Evolutionary conservation across 1,140 invertebrate species (phyloP).

Genomic region (Philotrypesis tridentata): DNA sequence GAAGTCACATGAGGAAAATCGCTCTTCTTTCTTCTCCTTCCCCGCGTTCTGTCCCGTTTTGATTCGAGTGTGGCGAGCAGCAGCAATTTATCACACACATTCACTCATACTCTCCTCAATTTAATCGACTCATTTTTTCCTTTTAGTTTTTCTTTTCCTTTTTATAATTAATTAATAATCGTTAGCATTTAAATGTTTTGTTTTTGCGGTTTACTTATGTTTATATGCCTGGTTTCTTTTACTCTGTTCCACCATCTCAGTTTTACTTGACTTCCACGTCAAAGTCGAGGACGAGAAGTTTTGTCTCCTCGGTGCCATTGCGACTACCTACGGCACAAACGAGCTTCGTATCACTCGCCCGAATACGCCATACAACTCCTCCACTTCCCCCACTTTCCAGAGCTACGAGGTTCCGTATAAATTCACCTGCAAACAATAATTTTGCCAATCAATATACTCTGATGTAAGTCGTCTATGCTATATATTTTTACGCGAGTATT

Average conservation of each 20-base stretch:
- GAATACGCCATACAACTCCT: constrained; percentile 98
- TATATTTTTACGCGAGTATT: background rate
- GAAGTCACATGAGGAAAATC: constrained; percentile 54
- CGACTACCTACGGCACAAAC: constrained; percentile 98
- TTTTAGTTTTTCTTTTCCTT: constrained; percentile 19
- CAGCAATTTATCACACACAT: constrained; percentile 13
- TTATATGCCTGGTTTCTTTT: constrained; percentile 17
- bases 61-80: constrained; percentile 41
- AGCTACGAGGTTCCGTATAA: constrained; percentile 95
- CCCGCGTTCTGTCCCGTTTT: constrained; percentile 7
- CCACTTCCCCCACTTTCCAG: constrained; percentile 96
- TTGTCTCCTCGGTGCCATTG: constrained; percentile 99
- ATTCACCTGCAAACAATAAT: constrained; percentile 80
- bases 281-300: constrained; percentile 97
- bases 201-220: constrained; percentile 16
- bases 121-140: constrained; percentile 12
- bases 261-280: constrained; percentile 83
- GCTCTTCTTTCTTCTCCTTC: constrained; percentile 28
- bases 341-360: constrained; percentile 96
- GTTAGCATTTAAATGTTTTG: constrained; percentile 27
- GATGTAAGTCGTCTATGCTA: background rate
- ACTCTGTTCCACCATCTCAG: background rate
- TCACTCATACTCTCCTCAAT: constrained; percentile 19
- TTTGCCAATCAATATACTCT: background rate
- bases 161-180: constrained; percentile 42